These are phyloP conservation scores for Ophiothrix spiculata DNA, from an alignment of 35 echinoderm and acorn worm genomes.

Conservation along the genomic window DNA sequence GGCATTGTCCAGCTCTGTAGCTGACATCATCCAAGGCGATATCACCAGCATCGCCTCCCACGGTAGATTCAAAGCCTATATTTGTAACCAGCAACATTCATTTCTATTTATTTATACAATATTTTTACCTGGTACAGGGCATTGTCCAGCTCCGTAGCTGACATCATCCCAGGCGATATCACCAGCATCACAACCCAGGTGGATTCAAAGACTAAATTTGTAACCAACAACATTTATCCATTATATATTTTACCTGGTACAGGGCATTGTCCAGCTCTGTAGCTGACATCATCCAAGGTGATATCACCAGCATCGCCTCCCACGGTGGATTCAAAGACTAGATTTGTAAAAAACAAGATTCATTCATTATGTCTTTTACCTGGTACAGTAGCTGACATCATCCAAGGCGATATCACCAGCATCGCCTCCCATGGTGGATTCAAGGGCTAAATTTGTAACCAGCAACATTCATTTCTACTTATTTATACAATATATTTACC, in stretches of 20 bases:
- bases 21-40: conserved; percentile 18
- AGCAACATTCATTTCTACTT: too few species aligned
- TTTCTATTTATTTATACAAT: not conserved
- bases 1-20: not conserved
- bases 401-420: conserved; percentile 11
- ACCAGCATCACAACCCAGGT: not conserved
- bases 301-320: conserved; percentile 75
- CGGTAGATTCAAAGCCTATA: not conserved
- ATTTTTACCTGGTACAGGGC: not conserved
- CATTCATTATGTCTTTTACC: not conserved
- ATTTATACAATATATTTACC: too few species aligned
- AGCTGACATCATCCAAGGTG: conserved; percentile 78
- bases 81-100: not conserved
- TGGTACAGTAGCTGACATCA: not conserved
- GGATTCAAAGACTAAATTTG: conserved; percentile 27
- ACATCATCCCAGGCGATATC: conserved; percentile 19
- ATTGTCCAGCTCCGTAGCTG: not conserved
- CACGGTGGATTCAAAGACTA: conserved; percentile 74
- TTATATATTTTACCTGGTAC: not conserved
- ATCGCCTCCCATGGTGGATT: not conserved
- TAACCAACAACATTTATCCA: not conserved
- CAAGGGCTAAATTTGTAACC: not conserved
- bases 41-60: too few species aligned
- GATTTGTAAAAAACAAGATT: not conserved
- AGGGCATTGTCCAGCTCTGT: conserved; percentile 15